These are phyloP conservation scores for Apeltes quadracus DNA, from an alignment of 2,113 vertebrate genomes.

Conservation along the genomic window DNA sequence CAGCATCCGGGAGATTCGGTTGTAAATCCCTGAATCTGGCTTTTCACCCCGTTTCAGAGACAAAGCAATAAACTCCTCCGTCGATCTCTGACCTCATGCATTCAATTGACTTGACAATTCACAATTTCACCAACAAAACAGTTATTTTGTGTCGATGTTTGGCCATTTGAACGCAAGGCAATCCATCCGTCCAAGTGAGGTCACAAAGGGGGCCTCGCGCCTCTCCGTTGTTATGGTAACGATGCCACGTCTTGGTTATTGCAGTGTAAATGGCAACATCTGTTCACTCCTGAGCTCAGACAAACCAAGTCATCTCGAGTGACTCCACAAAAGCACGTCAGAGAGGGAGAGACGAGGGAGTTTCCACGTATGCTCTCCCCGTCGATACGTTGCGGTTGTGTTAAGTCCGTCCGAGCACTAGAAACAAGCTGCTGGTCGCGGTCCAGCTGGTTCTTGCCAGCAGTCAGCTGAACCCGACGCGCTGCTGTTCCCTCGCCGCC, in stretches of 20 bases:
- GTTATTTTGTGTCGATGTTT: not conserved
- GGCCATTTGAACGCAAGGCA: conserved; percentile 14
- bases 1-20: conserved; percentile 48
- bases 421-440: conserved; percentile 42
- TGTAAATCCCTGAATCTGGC: conserved; percentile 47
- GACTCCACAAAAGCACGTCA: not conserved
- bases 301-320: not conserved
- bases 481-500: conserved; percentile 15
- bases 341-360: conserved; percentile 26
- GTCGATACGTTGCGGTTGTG: conserved; percentile 12
- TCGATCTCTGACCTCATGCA: not conserved
- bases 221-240: conserved; percentile 66
- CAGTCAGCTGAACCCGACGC: not conserved
- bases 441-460: conserved; percentile 35
- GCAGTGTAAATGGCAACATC: conserved; percentile 46
- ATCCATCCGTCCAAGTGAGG: conserved; percentile 22
- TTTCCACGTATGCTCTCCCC: not conserved
- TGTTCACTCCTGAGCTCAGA: not conserved
- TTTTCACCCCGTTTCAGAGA: not conserved
- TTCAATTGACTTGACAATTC: not conserved
- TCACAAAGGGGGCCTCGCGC: conserved; percentile 36
- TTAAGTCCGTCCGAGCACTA: conserved; percentile 11
- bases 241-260: conserved; percentile 29
- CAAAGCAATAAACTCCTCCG: conserved; percentile 29
- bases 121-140: not conserved